A percentile compares a stretch with the other conserved stretches of the same genome.
These are phyloP conservation scores for Dreissena polymorpha DNA, from an alignment of 1,140 invertebrate genomes.

Conservation along the genomic window DNA sequence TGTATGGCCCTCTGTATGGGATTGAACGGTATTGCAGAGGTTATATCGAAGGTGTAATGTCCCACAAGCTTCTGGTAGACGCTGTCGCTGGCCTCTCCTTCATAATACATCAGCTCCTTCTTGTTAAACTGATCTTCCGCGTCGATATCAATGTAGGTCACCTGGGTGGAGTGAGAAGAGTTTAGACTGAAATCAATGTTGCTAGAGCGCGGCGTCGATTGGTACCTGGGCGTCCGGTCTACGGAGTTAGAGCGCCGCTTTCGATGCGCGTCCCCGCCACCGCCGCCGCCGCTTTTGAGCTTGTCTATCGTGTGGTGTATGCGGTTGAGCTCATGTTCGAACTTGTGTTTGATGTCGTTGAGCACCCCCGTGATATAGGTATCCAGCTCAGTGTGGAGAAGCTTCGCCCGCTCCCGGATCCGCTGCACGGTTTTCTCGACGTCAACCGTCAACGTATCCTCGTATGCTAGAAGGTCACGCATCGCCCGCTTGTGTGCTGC, in stretches of 20 bases:
- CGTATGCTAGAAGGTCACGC: conserved; percentile 26
- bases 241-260: conserved; percentile 18
- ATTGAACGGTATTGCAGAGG: conserved; percentile 31
- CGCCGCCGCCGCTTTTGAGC: conserved; percentile 15
- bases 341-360: conserved; percentile 40
- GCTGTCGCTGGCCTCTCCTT: conserved; percentile 40
- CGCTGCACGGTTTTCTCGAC: conserved; percentile 45
- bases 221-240: conserved; percentile 22
- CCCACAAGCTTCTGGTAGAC: conserved; percentile 33
- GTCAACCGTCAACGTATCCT: conserved; percentile 43
- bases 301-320: conserved; percentile 30
- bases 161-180: not conserved
- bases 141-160: conserved; percentile 17
- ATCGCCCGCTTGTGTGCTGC: conserved; percentile 24
- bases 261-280: not conserved
- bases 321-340: conserved; percentile 33
- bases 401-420: conserved; percentile 39
- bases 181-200: conserved; percentile 6
- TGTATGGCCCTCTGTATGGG: conserved; percentile 9
- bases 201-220: conserved; percentile 46
- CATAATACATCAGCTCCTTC: conserved; percentile 35
- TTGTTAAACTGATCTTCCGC: conserved; percentile 31
- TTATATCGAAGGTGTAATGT: conserved; percentile 30
- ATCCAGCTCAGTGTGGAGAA: conserved; percentile 43
- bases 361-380: conserved; percentile 29